Conservation (phyloP, 1,140 invertebrate species). For the Hormaphis cornu region DNA sequence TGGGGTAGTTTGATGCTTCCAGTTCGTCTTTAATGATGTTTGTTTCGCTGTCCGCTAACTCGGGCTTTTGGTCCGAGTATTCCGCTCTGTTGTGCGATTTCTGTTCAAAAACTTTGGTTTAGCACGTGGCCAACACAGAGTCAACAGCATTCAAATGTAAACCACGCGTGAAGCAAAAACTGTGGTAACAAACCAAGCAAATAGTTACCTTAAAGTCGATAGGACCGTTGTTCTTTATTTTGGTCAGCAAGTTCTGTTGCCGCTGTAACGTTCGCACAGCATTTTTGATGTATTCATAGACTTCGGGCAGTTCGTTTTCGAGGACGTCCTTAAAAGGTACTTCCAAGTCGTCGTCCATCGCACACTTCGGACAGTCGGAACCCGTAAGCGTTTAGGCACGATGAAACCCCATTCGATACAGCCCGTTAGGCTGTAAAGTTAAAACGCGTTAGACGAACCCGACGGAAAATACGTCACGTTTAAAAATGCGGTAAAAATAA, state of each 20-base stretch:
- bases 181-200: not conserved
- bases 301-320: not conserved
- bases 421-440: too few relatives aligned
- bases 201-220: not conserved
- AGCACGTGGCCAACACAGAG: too few relatives aligned
- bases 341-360: not conserved
- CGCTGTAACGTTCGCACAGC: not conserved
- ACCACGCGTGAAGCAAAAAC: too few relatives aligned
- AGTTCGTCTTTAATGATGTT: not conserved
- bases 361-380: not conserved
- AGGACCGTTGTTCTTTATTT: not conserved
- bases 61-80: not conserved
- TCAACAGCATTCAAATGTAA: too few relatives aligned
- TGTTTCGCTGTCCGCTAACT: not conserved
- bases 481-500: too few relatives aligned
- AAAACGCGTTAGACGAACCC: not conserved
- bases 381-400: not conserved
- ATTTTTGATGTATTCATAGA: constrained; percentile 1
- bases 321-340: constrained; percentile 8
- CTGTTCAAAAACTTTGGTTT: not conserved
- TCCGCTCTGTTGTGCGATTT: not conserved
- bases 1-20: not conserved
- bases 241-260: constrained; percentile 1
- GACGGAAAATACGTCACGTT: too few relatives aligned
- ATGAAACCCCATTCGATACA: too few relatives aligned